Conservation (phyloP, 2,888 invertebrate genomes). For the Teleogryllus oceanicus region DNA sequence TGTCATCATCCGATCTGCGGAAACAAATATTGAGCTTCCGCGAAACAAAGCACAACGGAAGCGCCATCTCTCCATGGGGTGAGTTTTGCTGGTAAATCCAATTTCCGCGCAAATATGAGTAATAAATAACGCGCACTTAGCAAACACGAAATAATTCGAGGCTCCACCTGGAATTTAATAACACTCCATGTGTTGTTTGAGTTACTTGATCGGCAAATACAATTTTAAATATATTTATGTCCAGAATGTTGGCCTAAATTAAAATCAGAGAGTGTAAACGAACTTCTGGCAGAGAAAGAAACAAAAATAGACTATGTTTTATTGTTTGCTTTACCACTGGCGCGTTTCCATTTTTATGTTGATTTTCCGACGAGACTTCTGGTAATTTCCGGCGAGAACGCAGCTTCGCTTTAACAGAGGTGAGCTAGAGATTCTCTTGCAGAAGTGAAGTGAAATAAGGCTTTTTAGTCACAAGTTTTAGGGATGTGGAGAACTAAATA, state of each 20-base stretch:
- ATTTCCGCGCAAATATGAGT: not conserved
- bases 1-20: no score
- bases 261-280: not conserved
- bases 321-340: not conserved
- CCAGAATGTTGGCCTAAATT: not conserved
- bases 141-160: not conserved
- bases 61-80: not conserved
- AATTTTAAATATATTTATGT: not conserved
- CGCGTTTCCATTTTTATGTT: not conserved
- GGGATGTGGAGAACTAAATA: no score
- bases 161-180: not conserved
- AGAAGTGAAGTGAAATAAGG: not conserved
- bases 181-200: not conserved
- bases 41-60: not conserved
- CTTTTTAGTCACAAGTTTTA: not conserved
- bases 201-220: not conserved
- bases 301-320: not conserved
- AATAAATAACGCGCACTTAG: not conserved
- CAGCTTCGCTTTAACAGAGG: not conserved
- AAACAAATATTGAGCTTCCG: no score
- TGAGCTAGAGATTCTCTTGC: not conserved
- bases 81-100: not conserved
- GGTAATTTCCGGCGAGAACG: not conserved
- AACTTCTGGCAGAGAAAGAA: not conserved
- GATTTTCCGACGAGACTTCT: not conserved